Base-by-base conservation (phyloP, 2,888 invertebrate genomes). In the Keiferia lycopersicella region DNA sequence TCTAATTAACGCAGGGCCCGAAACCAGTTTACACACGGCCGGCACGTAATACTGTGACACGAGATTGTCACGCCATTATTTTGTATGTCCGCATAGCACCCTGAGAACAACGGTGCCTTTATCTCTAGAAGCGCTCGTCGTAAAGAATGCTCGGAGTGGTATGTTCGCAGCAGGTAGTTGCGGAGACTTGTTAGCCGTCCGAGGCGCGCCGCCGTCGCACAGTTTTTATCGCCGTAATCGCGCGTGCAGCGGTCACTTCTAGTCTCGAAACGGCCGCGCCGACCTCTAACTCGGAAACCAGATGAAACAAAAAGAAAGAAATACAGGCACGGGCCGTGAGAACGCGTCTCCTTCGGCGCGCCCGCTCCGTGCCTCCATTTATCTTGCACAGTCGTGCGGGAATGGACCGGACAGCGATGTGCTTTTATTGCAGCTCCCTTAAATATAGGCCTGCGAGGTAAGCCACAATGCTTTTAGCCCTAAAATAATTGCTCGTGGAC, bases 381-480 rank as follows among this genome's bases (percentile, higher is more conserved):
- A 91, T 91, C 90, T 89, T 86, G 84, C 83, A 89, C 84, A 83
- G 89, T 91, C 91, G 91, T 91, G 91, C 86, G 86, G 86, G 89
- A 87, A 87, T 87, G 88, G 84, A 82, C 81, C 82, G 86, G 84
- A 81, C 83, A 83, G 80, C 83, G 82, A 85, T 84, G 86, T 90
- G 85, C 86, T 91, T 88, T 90, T 91, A 90, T 91, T 90, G 89
- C 86, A 84, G 86, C 84, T 83, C 83, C 87, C 87, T 86, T 91
- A 90, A 90, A 90, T 89, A 91, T 91, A 89, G 88, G 86, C 83
- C 77, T 86, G 81, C 70, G 78, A 84, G 80, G 81, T 76, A 79
- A 79, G 80, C 80, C 82, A 81, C 81, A 79, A 82, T 79, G 82
- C 81, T 87, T 83, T 86, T 82, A 82, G 80, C 72, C 79, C 77